Evolutionary conservation across 2,113 vertebrate genomes (phyloP).

Genomic region (Girardinichthys multiradiatus): DNA sequence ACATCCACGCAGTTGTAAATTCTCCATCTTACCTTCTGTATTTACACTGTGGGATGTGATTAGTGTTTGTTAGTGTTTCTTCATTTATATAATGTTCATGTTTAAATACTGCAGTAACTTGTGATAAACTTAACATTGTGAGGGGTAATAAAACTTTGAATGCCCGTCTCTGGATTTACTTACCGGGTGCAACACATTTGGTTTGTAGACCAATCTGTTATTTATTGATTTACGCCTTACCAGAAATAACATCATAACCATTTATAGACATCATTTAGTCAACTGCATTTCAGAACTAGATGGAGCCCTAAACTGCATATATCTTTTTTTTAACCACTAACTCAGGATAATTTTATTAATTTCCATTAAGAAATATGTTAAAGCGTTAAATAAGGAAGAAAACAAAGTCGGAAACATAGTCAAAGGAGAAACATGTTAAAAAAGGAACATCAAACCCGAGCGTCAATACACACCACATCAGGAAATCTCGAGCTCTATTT

Average conservation of each 20-base stretch:
- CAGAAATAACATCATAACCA: neutral
- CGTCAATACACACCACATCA: too few relatives aligned
- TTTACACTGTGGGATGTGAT: slow-evolving; percentile 10
- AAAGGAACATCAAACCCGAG: too few relatives aligned
- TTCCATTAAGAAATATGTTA: too few relatives aligned
- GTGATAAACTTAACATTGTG: slow-evolving; percentile 10
- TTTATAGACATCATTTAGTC: neutral
- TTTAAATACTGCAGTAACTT: slow-evolving; percentile 13
- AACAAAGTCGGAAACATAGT: too few relatives aligned
- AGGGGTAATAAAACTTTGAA: slow-evolving; percentile 8
- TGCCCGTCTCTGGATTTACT: slow-evolving; percentile 21
- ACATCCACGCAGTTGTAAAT: too few relatives aligned
- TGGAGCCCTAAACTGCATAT: neutral
- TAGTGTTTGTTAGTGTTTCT: neutral
- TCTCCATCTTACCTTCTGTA: neutral
- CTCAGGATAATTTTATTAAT: neutral
- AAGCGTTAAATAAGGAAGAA: too few relatives aligned
- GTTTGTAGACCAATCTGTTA: slow-evolving; percentile 11
- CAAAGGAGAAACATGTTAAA: too few relatives aligned
- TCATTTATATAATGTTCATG: slow-evolving; percentile 10
- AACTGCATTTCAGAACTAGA: neutral
- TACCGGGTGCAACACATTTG: slow-evolving; percentile 16
- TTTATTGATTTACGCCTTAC: neutral
- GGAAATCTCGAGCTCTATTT: too few relatives aligned
- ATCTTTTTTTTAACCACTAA: neutral